A percentile compares a stretch with the other conserved stretches of the same genome.
These are phyloP conservation scores for Metaphire vulgaris DNA, from an alignment of 1,140 invertebrate genomes.

Conservation along the genomic window DNA sequence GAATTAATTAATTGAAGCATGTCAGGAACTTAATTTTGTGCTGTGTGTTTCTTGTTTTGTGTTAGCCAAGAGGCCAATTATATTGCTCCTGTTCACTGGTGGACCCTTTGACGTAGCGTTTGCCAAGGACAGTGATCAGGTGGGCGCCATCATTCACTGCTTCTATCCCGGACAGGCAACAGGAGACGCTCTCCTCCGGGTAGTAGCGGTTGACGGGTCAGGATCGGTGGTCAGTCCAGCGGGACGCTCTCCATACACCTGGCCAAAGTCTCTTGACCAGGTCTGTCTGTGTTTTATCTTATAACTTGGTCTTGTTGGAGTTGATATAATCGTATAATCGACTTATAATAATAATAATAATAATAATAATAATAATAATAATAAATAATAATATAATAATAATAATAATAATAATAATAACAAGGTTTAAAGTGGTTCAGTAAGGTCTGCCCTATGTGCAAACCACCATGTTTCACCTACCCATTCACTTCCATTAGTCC, in stretches of 20 bases:
- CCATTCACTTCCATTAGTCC: too few relatives aligned
- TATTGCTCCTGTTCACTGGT: constrained; percentile 27
- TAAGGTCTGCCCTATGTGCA: too few relatives aligned
- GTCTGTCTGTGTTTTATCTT: neutral
- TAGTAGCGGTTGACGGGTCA: constrained; percentile 18
- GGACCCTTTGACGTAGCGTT: constrained; percentile 22
- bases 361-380: too few relatives aligned
- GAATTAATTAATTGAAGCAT: too few relatives aligned
- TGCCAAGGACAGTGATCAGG: neutral
- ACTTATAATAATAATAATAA: too few relatives aligned
- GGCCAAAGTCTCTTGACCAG: constrained; percentile 26
- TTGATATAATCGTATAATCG: too few relatives aligned
- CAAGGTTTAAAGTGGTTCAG: too few relatives aligned
- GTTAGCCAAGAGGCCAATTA: constrained; percentile 16
- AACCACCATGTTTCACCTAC: too few relatives aligned
- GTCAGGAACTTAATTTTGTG: too few relatives aligned
- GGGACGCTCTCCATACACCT: constrained; percentile 31
- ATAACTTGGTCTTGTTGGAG: too few relatives aligned
- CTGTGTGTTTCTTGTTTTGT: constrained; percentile 3
- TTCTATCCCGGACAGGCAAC: constrained; percentile 27
- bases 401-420: too few relatives aligned
- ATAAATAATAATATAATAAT: too few relatives aligned
- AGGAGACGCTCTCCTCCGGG: constrained; percentile 24
- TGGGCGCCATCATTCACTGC: constrained; percentile 29
- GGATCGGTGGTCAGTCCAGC: constrained; percentile 29